Conservation (phyloP, 1,140 invertebrate species). For the Eurosta solidaginis region DNA sequence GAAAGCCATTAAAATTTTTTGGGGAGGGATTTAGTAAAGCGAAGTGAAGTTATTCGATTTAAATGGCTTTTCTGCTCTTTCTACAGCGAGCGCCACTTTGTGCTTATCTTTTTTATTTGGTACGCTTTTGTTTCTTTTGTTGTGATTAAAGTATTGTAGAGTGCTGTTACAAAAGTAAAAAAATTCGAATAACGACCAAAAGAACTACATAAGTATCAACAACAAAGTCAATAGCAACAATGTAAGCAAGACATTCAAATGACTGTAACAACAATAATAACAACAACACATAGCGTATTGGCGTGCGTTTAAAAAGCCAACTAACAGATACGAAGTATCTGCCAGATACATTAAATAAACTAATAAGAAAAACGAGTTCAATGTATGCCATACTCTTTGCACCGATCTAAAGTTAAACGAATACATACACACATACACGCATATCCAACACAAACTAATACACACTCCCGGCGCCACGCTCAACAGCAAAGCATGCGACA, state of each 20-base stretch:
- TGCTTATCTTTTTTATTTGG: background rate
- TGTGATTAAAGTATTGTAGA: background rate
- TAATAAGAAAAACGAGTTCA: conserved; percentile 36
- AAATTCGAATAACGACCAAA: background rate
- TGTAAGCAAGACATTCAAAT: background rate
- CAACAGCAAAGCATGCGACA: background rate
- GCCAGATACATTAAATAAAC: conserved; percentile 34
- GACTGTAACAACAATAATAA: background rate
- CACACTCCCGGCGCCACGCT: background rate
- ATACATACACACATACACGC: background rate
- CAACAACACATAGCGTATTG: background rate
- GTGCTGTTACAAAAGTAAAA: background rate
- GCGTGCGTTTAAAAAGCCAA: conserved; percentile 12
- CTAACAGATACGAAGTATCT: conserved; percentile 33
- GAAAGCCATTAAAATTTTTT: conserved; percentile 8
- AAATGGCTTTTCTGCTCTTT: conserved; percentile 2
- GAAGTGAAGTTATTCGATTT: background rate
- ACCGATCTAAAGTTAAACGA: background rate
- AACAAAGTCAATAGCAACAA: background rate
- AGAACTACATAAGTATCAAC: background rate
- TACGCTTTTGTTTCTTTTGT: background rate
- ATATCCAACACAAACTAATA: conserved; percentile 18
- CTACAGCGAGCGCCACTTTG: background rate
- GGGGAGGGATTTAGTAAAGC: conserved; percentile 23
- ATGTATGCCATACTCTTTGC: conserved; percentile 33